Conservation (phyloP, 2,888 invertebrate species). For the Anagyrus pseudococci region DNA sequence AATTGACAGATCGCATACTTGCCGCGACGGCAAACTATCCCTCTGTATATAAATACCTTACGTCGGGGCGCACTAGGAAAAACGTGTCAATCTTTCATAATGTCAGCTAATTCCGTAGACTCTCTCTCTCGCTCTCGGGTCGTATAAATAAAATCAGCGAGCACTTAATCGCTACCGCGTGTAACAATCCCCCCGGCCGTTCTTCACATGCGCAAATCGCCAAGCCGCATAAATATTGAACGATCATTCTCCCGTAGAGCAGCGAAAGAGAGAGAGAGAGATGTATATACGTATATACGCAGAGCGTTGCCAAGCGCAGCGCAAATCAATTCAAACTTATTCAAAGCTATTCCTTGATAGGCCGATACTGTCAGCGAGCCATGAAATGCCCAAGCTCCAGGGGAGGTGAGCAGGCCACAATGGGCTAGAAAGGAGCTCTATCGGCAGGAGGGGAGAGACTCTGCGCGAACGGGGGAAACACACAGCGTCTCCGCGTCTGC, state of each 20-base stretch:
- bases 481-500: slow-evolving; percentile 26
- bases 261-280: no score
- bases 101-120: no score
- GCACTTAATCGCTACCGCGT: neutral
- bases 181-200: no score
- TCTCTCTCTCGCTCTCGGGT: no score
- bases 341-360: slow-evolving; percentile 55
- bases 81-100: no score
- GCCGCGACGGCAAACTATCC: no score
- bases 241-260: slow-evolving; percentile 15
- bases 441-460: slow-evolving; percentile 3
- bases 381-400: slow-evolving; percentile 43
- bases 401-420: slow-evolving; percentile 15
- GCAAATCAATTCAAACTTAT: slow-evolving; percentile 58
- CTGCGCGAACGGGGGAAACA: slow-evolving; percentile 1
- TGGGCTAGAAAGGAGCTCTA: no score
- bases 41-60: no score
- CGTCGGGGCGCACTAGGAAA: no score
- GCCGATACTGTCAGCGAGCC: slow-evolving; percentile 48
- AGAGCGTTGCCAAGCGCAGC: neutral
- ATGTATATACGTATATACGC: no score
- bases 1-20: no score
- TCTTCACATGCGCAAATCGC: neutral
- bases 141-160: no score
- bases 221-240: slow-evolving; percentile 1